These are phyloP conservation scores for Thunnus maccoyii DNA, from an alignment of 2,113 vertebrate species.

Conservation along the genomic window DNA sequence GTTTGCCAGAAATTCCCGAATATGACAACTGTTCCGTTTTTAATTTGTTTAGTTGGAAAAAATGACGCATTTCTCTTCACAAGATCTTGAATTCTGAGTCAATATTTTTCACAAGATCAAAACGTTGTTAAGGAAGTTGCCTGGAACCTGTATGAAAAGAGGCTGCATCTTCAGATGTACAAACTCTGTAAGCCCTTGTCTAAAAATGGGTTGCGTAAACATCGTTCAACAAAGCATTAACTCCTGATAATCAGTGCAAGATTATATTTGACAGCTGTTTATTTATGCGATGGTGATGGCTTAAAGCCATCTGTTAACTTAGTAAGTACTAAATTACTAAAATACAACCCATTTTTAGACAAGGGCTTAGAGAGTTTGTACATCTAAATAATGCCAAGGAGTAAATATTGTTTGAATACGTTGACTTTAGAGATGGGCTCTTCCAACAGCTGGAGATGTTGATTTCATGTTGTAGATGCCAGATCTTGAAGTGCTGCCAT, in stretches of 20 bases:
- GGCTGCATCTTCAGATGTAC: slow-evolving; percentile 1
- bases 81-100: not conserved
- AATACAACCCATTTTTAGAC: slow-evolving; percentile 5
- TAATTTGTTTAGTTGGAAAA: not conserved
- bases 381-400: slow-evolving; percentile 11
- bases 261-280: slow-evolving; percentile 32
- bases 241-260: slow-evolving; percentile 7
- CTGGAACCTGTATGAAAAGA: not conserved
- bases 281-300: slow-evolving; percentile 8
- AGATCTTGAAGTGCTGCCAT: slow-evolving; percentile 53
- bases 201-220: slow-evolving; percentile 16
- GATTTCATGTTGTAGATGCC: slow-evolving; percentile 14
- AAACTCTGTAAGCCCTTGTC: not conserved
- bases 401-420: slow-evolving; percentile 23
- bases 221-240: slow-evolving; percentile 16
- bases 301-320: slow-evolving; percentile 12
- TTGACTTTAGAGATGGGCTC: not conserved
- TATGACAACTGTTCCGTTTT: not conserved
- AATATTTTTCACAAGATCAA: not conserved
- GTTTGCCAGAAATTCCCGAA: not conserved
- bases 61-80: not conserved
- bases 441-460: slow-evolving; percentile 32
- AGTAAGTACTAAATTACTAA: slow-evolving; percentile 10
- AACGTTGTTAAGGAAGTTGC: not conserved
- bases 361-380: not conserved